These are phyloP conservation scores for Caranx melampygus DNA, from an alignment of 2,113 vertebrate species.

Conservation along the genomic window DNA sequence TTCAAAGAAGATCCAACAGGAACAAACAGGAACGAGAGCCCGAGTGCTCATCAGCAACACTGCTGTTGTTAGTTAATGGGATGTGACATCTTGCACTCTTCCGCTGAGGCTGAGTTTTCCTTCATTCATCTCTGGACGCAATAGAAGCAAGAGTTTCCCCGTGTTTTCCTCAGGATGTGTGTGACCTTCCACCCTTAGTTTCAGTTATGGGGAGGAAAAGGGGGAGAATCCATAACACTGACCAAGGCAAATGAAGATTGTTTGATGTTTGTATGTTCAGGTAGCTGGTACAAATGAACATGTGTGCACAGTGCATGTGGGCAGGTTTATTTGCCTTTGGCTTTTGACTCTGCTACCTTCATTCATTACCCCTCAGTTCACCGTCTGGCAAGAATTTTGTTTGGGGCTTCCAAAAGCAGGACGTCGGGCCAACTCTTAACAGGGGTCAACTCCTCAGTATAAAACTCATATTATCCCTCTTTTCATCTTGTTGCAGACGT, in stretches of 20 bases:
- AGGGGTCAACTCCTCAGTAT: conserved; percentile 72
- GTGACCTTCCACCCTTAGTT: conserved; percentile 4
- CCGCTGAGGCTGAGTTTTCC: conserved; percentile 51
- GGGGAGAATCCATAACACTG: conserved; percentile 3
- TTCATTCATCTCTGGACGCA: conserved; percentile 24
- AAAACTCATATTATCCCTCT: conserved; percentile 68
- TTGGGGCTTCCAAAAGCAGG: conserved; percentile 66
- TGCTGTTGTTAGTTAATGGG: conserved; percentile 58
- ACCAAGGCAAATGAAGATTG: conserved; percentile 54
- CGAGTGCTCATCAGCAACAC: conserved; percentile 36
- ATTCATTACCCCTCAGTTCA: conserved; percentile 67
- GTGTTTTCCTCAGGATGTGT: conserved; percentile 31
- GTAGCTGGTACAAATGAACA: conserved; percentile 33
- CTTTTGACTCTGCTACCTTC: conserved; percentile 49
- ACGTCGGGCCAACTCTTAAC: conserved; percentile 64
- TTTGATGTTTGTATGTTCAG: conserved; percentile 45
- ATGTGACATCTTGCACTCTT: conserved; percentile 58
- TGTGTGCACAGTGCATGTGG: conserved; percentile 12
- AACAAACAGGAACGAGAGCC: conserved; percentile 54
- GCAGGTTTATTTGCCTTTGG: conserved; percentile 58
- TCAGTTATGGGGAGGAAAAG: background rate
- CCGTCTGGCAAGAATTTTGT: conserved; percentile 69
- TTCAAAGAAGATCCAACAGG: conserved; percentile 60
- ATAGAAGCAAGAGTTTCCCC: conserved; percentile 45
- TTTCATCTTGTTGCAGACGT: conserved; percentile 69